These are phyloP conservation scores for Ceratitis capitata DNA, from an alignment of 1,140 invertebrate genomes.

Conservation along the genomic window DNA sequence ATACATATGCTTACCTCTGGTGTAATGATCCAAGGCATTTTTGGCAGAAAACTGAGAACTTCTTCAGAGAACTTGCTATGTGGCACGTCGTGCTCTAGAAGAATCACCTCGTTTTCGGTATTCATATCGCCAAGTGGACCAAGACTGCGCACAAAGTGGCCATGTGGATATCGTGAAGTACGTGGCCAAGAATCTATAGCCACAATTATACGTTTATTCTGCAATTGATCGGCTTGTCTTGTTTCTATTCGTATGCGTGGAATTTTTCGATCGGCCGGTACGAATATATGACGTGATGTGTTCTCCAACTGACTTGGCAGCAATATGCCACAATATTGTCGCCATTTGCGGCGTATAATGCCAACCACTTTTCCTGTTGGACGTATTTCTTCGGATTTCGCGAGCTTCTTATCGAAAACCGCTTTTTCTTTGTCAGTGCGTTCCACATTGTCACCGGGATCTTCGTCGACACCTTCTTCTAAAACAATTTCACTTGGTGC, in stretches of 20 bases:
- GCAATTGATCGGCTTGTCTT: constrained; percentile 82
- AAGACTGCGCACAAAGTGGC: constrained; percentile 88
- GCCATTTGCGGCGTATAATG: constrained; percentile 95
- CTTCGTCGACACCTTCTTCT: constrained; percentile 77
- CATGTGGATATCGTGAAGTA: constrained; percentile 79
- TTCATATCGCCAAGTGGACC: constrained; percentile 83
- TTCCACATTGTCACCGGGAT: constrained; percentile 75
- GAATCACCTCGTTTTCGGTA: constrained; percentile 94
- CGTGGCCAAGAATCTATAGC: constrained; percentile 93
- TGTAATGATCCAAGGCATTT: constrained; percentile 89
- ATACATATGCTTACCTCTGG: constrained; percentile 77
- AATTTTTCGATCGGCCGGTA: constrained; percentile 89
- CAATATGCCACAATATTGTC: constrained; percentile 96
- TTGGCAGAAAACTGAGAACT: constrained; percentile 91
- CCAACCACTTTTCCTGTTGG: constrained; percentile 93
- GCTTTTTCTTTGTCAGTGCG: constrained; percentile 58
- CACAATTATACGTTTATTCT: constrained; percentile 88
- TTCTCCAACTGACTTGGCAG: constrained; percentile 80
- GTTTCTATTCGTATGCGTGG: constrained; percentile 94
- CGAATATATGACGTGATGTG: constrained; percentile 82
- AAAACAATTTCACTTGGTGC: constrained; percentile 85
- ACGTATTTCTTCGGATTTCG: constrained; percentile 61
- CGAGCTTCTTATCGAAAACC: constrained; percentile 41
- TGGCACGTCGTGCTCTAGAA: constrained; percentile 97
- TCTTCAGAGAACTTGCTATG: constrained; percentile 94